phyloP scores from a whole-genome alignment of 2,113 vertebrate species.

The Trichomycterus rosablanca region DNA sequence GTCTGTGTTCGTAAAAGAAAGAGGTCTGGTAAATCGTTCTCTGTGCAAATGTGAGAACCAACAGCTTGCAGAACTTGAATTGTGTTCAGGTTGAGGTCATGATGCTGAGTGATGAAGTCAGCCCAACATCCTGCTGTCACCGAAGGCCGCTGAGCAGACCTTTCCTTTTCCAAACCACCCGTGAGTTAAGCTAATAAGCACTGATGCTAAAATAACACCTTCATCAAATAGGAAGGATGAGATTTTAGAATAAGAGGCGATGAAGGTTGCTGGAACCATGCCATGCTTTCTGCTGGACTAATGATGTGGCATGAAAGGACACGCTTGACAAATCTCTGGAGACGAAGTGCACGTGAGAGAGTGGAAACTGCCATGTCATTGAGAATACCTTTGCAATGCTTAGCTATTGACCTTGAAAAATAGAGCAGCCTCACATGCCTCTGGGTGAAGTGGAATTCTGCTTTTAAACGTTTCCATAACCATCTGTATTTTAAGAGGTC shows the following conservation, averaged over 20 bases:
- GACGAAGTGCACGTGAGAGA: slow-evolving; percentile 16
- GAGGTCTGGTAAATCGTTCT: slow-evolving; percentile 7
- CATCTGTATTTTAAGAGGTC: slow-evolving; percentile 46
- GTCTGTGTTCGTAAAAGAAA: slow-evolving; percentile 19
- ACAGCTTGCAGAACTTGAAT: slow-evolving; percentile 12
- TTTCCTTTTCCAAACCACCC: slow-evolving; percentile 41
- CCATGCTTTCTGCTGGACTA: slow-evolving; percentile 7
- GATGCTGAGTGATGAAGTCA: slow-evolving; percentile 26
- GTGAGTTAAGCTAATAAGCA: neutral
- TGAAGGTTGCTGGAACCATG: slow-evolving; percentile 10
- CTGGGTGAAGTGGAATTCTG: slow-evolving; percentile 48
- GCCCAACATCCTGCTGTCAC: slow-evolving; percentile 43
- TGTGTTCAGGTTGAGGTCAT: slow-evolving; percentile 6
- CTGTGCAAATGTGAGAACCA: neutral
- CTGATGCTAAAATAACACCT: slow-evolving; percentile 24
- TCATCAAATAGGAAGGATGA: slow-evolving; percentile 1
- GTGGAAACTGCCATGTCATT: slow-evolving; percentile 54
- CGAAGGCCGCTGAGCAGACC: slow-evolving; percentile 42
- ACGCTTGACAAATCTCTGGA: slow-evolving; percentile 20
- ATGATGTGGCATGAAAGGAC: slow-evolving; percentile 19
- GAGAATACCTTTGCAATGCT: slow-evolving; percentile 42
- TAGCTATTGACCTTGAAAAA: slow-evolving; percentile 46
- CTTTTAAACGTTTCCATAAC: slow-evolving; percentile 44
- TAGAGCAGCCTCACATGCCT: slow-evolving; percentile 46
- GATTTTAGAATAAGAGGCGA: slow-evolving; percentile 43